phyloP scores from a whole-genome alignment of 2,797 vertebrate genomes.

The Odontamblyopus lacepedii region DNA sequence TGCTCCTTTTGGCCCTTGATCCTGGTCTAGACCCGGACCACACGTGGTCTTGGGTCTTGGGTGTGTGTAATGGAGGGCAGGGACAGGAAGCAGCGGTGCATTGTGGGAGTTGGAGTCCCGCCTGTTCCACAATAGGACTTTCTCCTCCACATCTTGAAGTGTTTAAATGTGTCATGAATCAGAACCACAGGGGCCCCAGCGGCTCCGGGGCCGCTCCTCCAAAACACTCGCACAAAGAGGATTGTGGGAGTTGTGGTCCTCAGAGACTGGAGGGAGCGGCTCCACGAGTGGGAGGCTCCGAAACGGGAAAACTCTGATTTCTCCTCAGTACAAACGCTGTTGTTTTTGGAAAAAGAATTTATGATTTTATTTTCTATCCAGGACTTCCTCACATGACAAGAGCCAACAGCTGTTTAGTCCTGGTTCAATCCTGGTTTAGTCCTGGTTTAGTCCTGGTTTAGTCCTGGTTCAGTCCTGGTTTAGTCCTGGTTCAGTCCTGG shows the following conservation, averaged over 20 bases:
- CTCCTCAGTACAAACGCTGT: neutral
- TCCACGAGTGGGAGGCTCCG: neutral
- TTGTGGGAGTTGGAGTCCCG: neutral
- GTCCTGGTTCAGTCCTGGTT: no score
- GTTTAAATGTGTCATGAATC: neutral
- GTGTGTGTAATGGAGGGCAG: neutral
- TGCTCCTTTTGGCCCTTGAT: no score
- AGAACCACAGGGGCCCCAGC: no score
- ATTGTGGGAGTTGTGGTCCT: constrained; percentile 10
- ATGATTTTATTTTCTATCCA: neutral
- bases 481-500: no score
- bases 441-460: no score
- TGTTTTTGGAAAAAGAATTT: neutral
- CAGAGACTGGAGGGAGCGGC: neutral
- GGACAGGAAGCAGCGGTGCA: neutral
- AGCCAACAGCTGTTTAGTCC: no score
- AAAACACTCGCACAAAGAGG: neutral
- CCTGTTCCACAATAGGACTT: neutral
- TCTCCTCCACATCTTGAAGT: neutral
- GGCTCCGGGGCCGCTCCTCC: no score
- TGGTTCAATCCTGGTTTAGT: no score
- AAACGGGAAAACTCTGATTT: neutral
- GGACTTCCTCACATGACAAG: neutral
- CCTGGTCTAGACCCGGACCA: no score
- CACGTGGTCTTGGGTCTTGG: no score